Evolutionary conservation across 2,797 vertebrate species (phyloP).

Genomic region (Gymnodraco acuticeps): DNA sequence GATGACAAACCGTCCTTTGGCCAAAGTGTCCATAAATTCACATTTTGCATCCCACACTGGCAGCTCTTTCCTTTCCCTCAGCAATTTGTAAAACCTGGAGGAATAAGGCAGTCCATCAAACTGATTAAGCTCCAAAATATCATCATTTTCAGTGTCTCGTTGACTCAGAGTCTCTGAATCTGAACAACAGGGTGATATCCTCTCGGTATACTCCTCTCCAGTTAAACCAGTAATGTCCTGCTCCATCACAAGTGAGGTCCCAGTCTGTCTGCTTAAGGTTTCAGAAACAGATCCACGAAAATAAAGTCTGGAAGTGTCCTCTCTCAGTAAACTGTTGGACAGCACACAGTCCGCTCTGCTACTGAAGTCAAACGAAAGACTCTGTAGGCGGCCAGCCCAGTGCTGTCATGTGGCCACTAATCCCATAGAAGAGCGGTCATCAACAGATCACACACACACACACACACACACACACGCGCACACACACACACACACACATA

Average conservation of each 20-base stretch:
- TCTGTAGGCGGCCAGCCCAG: slow-evolving; percentile 69
- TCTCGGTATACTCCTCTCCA: slow-evolving; percentile 59
- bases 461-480: slow-evolving; percentile 21
- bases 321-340: slow-evolving; percentile 59
- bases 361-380: slow-evolving; percentile 74
- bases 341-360: slow-evolving; percentile 41
- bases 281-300: slow-evolving; percentile 50
- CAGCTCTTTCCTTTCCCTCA: slow-evolving; percentile 89
- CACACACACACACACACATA: background rate
- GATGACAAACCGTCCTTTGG: slow-evolving; percentile 86
- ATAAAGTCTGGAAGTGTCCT: slow-evolving; percentile 57
- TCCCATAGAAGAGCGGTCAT: slow-evolving; percentile 69
- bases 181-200: slow-evolving; percentile 56
- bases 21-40: slow-evolving; percentile 89
- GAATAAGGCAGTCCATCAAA: slow-evolving; percentile 95
- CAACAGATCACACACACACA: slow-evolving; percentile 59
- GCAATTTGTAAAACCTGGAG: slow-evolving; percentile 92
- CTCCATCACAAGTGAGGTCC: slow-evolving; percentile 56
- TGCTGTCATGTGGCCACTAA: slow-evolving; percentile 80
- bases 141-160: slow-evolving; percentile 74
- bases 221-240: slow-evolving; percentile 55
- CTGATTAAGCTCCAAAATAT: slow-evolving; percentile 91
- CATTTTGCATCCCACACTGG: slow-evolving; percentile 89
- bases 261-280: slow-evolving; percentile 27
- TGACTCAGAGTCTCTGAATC: slow-evolving; percentile 80